phyloP scores from a whole-genome alignment of 2,888 invertebrate species.

The Drosophila paracracens region DNA sequence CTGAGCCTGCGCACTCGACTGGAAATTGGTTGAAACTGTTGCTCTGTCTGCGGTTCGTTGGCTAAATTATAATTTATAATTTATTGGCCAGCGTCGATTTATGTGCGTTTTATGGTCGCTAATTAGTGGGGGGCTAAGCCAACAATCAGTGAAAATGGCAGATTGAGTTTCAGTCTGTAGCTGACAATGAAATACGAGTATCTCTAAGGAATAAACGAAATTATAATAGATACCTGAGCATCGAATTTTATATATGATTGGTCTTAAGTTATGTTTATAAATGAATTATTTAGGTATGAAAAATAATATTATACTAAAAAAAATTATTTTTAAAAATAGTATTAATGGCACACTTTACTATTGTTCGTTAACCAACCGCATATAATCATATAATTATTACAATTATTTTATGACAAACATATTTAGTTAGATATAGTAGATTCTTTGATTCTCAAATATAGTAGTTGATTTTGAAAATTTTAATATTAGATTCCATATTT shows the following conservation, averaged over 20 bases:
- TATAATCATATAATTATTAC: not conserved
- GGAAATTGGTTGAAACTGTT: conserved; percentile 74
- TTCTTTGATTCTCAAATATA: not conserved
- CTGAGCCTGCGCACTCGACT: conserved; percentile 71
- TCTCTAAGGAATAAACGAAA: not conserved
- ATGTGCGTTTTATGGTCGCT: conserved; percentile 78
- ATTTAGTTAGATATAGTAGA: not conserved
- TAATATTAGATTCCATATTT: not conserved
- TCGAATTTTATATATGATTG: not conserved
- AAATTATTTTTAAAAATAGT: not conserved
- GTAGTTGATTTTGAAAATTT: not conserved
- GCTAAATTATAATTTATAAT: conserved; percentile 74
- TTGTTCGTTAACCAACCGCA: not conserved
- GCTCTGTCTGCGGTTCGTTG: conserved; percentile 56
- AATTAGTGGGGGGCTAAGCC: conserved; percentile 63
- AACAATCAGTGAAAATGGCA: conserved; percentile 13
- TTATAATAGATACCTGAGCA: not conserved
- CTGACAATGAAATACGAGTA: conserved; percentile 53
- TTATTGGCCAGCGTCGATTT: conserved; percentile 70
- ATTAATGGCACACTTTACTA: not conserved
- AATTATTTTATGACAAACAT: not conserved
- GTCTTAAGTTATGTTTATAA: not conserved
- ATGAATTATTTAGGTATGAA: not conserved
- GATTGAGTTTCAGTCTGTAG: conserved; percentile 29
- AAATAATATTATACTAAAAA: not conserved